Conservation (phyloP, 2,888 invertebrate genomes). For the Zygogramma bicolorata region DNA sequence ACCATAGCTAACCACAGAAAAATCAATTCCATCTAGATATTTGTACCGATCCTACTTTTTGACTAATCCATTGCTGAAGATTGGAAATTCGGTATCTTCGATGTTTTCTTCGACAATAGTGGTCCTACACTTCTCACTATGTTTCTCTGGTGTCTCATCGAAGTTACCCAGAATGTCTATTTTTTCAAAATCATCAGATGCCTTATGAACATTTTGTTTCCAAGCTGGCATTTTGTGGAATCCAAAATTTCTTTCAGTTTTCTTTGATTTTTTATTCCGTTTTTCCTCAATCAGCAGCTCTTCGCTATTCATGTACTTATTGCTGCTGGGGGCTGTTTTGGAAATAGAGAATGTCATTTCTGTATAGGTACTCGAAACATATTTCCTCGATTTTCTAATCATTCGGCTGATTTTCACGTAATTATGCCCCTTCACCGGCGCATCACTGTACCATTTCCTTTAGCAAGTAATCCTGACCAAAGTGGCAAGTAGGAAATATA, state of each 20-base stretch:
- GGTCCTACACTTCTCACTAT: no score
- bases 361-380: not conserved
- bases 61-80: not conserved
- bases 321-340: not conserved
- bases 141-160: no score
- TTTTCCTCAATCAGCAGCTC: not conserved
- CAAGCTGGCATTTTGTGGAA: no score
- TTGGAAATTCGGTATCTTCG: not conserved
- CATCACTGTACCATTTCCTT: not conserved
- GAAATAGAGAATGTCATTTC: not conserved
- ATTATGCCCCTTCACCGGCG: not conserved
- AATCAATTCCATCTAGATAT: not conserved
- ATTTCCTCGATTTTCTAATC: no score
- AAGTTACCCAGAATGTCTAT: no score
- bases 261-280: no score
- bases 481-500: not conserved
- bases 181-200: no score
- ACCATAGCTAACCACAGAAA: not conserved
- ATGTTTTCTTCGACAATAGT: no score
- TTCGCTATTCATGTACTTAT: not conserved
- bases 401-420: not conserved
- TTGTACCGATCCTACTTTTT: not conserved
- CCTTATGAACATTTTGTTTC: no score
- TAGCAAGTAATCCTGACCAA: not conserved
- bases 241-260: no score